Evolutionary conservation across 1,140 invertebrate species (phyloP).

Genomic region (Scylla paramamosain): DNA sequence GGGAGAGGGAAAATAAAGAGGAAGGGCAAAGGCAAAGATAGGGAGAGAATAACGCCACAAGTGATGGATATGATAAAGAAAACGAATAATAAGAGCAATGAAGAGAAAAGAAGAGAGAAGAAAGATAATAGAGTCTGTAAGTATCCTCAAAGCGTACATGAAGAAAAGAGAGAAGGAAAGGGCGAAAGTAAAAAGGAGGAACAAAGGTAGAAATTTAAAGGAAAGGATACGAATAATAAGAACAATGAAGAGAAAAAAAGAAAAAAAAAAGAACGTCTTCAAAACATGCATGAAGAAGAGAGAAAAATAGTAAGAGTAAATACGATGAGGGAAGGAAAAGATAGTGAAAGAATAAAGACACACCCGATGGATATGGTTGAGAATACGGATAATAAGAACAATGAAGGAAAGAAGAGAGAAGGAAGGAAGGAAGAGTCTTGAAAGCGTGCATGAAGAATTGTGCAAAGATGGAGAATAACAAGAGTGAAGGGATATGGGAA

Average conservation of each 20-base stretch:
- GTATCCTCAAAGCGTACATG: not conserved
- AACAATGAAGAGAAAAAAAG: no score
- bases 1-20: not conserved
- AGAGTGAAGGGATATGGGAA: no score
- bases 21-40: not conserved
- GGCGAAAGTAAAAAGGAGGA: not conserved
- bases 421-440: no score
- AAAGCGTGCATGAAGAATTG: no score
- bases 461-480: no score
- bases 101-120: not conserved
- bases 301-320: not conserved
- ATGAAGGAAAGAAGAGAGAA: no score
- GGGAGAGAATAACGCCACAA: not conserved
- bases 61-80: not conserved
- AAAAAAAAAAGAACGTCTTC: no score
- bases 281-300: not conserved
- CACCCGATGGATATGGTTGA: no score
- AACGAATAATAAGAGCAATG: not conserved
- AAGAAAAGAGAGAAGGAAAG: not conserved
- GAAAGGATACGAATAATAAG: no score
- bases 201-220: not conserved
- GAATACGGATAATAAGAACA: no score
- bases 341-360: not conserved
- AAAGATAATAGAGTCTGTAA: no score
- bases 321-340: not conserved